Evolutionary conservation across 2,888 invertebrate species (phyloP).

Genomic region (Acrobasis consociella): DNA sequence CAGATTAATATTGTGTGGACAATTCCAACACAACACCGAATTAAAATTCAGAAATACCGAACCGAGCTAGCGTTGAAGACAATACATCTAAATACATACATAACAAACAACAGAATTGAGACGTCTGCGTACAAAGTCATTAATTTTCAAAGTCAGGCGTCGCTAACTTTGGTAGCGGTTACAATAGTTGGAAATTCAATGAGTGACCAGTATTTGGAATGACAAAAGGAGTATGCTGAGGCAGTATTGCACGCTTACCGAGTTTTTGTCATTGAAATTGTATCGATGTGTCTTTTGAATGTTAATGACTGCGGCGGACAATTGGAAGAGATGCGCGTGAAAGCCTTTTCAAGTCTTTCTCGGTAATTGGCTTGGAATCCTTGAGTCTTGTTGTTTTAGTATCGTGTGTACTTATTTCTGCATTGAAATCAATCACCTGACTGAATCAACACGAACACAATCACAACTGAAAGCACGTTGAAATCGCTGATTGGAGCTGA

Average conservation of each 20-base stretch:
- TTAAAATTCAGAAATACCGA: conserved; percentile 30
- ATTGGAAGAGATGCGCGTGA: conserved; percentile 47
- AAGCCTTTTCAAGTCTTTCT: conserved; percentile 54
- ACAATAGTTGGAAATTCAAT: conserved; percentile 44
- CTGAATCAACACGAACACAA: too few species aligned
- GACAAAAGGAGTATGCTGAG: conserved; percentile 48
- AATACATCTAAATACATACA: conserved; percentile 47
- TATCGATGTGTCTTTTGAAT: conserved; percentile 53
- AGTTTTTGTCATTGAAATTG: conserved; percentile 63
- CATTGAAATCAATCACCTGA: too few species aligned
- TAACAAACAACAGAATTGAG: conserved; percentile 60
- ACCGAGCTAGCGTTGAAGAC: conserved; percentile 40
- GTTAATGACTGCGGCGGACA: conserved; percentile 47
- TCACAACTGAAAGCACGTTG: too few species aligned
- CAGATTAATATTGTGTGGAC: conserved; percentile 16
- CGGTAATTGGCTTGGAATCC: conserved; percentile 41
- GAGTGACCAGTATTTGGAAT: conserved; percentile 53
- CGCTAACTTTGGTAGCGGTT: conserved; percentile 53
- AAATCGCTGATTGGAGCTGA: too few species aligned
- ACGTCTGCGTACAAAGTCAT: conserved; percentile 63
- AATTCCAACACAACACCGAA: conserved; percentile 8
- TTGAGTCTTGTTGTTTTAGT: conserved; percentile 9
- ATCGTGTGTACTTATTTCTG: too few species aligned
- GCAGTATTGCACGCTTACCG: conserved; percentile 66
- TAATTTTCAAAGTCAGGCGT: conserved; percentile 71